phyloP scores from a whole-genome alignment of 2,888 invertebrate genomes.

The Coenonympha arcania region DNA sequence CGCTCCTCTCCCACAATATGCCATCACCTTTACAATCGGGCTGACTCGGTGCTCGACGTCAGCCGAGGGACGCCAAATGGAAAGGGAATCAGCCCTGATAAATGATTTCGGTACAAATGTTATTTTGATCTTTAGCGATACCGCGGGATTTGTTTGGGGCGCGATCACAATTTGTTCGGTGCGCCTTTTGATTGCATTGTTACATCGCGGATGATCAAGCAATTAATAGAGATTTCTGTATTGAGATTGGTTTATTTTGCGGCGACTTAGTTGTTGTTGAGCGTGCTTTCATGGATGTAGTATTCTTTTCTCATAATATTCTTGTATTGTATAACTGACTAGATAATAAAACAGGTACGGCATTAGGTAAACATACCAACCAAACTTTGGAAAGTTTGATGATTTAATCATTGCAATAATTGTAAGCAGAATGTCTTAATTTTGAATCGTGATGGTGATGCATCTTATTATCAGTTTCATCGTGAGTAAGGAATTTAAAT shows the following conservation, averaged over 20 bases:
- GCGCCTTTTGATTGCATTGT: conserved; percentile 38
- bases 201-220: conserved; percentile 20
- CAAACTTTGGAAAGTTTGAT: no score
- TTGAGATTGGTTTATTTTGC: conserved; percentile 8
- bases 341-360: no score
- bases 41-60: conserved; percentile 37
- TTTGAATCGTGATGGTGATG: no score
- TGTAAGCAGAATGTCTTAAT: no score
- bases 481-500: no score
- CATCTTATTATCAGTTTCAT: no score
- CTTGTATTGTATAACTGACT: no score
- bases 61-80: conserved; percentile 54
- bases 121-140: conserved; percentile 69
- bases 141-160: conserved; percentile 56
- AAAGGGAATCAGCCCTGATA: conserved; percentile 68
- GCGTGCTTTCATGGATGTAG: background rate
- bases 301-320: no score
- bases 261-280: background rate
- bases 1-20: conserved; percentile 9
- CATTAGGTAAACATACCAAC: no score
- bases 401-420: no score
- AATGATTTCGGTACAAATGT: conserved; percentile 71
- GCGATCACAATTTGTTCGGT: conserved; percentile 48
- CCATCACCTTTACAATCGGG: conserved; percentile 28
- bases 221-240: conserved; percentile 22